A percentile compares a stretch with the other conserved stretches of the same genome.
phyloP scores from a whole-genome alignment of 2,113 vertebrate genomes.

The Dendrocopos noguchii region DNA sequence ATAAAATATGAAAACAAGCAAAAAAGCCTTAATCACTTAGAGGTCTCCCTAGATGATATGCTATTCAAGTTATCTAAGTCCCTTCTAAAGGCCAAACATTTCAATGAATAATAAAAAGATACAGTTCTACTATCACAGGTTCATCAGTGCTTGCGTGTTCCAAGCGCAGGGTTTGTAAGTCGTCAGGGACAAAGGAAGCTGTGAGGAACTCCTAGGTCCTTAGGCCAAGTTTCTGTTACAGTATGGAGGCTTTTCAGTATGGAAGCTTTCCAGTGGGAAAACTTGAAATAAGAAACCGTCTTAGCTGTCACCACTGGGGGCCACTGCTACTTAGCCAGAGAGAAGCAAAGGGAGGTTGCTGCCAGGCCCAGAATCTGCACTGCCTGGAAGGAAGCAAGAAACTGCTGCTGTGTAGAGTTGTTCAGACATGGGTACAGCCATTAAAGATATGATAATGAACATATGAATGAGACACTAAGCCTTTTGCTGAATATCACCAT shows the following conservation, averaged over 20 bases:
- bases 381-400: background rate
- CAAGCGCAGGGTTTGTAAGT: background rate
- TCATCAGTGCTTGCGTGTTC: accelerated
- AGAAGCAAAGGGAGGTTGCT: background rate
- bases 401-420: background rate
- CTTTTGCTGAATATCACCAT: background rate
- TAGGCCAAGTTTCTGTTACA: background rate
- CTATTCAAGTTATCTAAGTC: background rate
- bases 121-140: background rate
- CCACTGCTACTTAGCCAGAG: slow-evolving; percentile 61
- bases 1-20: background rate
- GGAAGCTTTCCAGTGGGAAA: background rate
- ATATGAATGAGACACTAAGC: background rate
- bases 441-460: background rate
- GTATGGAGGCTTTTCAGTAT: background rate
- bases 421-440: background rate
- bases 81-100: background rate
- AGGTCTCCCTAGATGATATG: background rate
- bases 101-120: background rate
- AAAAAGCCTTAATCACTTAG: background rate
- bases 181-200: background rate
- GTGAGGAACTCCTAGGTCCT: background rate
- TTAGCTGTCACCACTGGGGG: slow-evolving; percentile 56
- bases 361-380: background rate
- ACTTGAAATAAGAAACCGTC: background rate